Evolutionary conservation across 2,113 vertebrate genomes (phyloP).

Genomic region (Prunella himalayana): DNA sequence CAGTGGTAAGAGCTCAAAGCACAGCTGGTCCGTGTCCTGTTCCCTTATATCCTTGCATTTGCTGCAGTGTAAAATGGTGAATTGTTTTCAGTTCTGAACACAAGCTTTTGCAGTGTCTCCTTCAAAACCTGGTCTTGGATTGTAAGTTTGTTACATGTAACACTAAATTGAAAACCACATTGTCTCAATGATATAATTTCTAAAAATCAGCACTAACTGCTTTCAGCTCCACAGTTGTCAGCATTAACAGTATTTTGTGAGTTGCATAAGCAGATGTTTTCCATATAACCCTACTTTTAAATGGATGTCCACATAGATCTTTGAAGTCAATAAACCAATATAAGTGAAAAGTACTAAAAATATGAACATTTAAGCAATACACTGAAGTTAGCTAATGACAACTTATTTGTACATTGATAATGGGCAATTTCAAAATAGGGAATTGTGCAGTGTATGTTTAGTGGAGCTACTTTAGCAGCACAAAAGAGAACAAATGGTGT

Average conservation of each 20-base stretch:
- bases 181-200: not conserved
- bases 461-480: not conserved
- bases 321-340: not conserved
- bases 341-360: not conserved
- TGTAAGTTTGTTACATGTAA: not conserved
- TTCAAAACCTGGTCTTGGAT: not conserved
- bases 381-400: not conserved
- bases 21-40: not conserved
- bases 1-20: not conserved
- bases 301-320: fast-evolving
- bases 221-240: not conserved
- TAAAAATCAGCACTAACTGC: not conserved
- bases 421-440: not conserved
- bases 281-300: not conserved
- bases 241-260: not conserved
- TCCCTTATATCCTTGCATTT: not conserved
- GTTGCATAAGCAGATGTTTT: not conserved
- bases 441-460: not conserved
- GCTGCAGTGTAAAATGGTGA: not conserved
- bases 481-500: not conserved
- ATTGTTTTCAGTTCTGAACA: not conserved
- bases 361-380: not conserved
- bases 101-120: not conserved
- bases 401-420: not conserved
- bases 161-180: not conserved